Percentiles rank a stretch among this genome's conserved stretches.
Conservation (phyloP, 2,888 invertebrate species). For the Drosophila lutescens region DNA sequence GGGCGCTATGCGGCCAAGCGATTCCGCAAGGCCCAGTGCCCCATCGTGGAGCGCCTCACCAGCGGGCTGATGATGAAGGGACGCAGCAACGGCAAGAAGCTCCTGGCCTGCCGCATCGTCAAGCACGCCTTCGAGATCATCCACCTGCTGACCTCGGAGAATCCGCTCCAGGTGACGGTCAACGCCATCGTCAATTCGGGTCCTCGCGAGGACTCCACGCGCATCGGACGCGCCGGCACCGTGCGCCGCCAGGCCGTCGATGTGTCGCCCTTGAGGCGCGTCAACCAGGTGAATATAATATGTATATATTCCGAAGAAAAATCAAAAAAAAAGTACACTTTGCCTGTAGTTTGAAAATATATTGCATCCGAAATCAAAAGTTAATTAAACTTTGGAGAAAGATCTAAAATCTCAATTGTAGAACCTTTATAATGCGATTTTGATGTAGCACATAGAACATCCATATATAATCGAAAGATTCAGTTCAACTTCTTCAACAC, state of each 20-base stretch:
- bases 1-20: constrained; percentile 99
- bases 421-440: no score
- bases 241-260: constrained; percentile 99
- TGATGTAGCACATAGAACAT: no score
- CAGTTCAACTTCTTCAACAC: no score
- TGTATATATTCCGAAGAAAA: no score
- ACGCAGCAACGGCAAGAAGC: constrained; percentile 99
- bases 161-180: constrained; percentile 57
- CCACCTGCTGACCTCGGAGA: constrained; percentile 56
- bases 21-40: constrained; percentile 99
- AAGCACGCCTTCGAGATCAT: constrained; percentile 97
- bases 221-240: constrained; percentile 99
- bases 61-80: constrained; percentile 99
- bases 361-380: no score
- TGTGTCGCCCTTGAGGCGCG: constrained; percentile 98
- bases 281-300: constrained; percentile 90
- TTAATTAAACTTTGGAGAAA: no score
- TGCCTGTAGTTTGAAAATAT: no score
- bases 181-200: constrained; percentile 98
- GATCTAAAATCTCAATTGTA: no score
- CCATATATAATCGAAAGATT: no score
- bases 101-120: constrained; percentile 99
- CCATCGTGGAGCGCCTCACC: constrained; percentile 98
- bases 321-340: no score
- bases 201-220: constrained; percentile 99